Conservation (phyloP, 2,113 vertebrate species). For the Clarias macrocephalus region DNA sequence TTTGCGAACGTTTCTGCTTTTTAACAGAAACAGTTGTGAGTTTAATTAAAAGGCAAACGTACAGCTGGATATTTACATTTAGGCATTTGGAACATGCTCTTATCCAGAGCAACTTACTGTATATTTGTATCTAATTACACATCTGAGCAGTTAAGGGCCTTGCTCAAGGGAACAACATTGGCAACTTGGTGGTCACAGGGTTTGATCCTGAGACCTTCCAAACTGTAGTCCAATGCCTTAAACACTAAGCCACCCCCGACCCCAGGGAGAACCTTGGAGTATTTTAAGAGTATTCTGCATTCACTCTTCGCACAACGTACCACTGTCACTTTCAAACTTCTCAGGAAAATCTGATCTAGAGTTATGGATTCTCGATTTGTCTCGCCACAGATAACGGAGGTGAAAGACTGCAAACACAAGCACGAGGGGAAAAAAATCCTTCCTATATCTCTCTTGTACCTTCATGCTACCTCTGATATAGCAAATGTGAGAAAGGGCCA, state of each 20-base stretch:
- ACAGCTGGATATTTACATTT: too few species aligned
- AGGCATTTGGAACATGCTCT: too few species aligned
- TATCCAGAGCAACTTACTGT: too few species aligned
- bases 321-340: neutral
- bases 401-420: slow-evolving; percentile 7
- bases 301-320: neutral
- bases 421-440: slow-evolving; percentile 3
- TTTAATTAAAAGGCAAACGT: neutral
- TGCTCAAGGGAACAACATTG: too few species aligned
- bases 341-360: neutral
- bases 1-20: neutral
- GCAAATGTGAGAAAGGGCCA: slow-evolving; percentile 25
- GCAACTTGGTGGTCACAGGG: too few species aligned
- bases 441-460: slow-evolving; percentile 1
- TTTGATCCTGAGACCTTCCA: too few species aligned
- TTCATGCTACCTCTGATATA: slow-evolving; percentile 11
- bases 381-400: neutral
- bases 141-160: too few species aligned
- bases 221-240: too few species aligned
- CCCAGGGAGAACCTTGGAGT: neutral
- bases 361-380: neutral
- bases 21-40: neutral
- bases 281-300: neutral
- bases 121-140: too few species aligned
- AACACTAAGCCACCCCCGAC: too few species aligned